Conservation (phyloP, 2,797 vertebrate species). For the Gymnocypris eckloni region DNA sequence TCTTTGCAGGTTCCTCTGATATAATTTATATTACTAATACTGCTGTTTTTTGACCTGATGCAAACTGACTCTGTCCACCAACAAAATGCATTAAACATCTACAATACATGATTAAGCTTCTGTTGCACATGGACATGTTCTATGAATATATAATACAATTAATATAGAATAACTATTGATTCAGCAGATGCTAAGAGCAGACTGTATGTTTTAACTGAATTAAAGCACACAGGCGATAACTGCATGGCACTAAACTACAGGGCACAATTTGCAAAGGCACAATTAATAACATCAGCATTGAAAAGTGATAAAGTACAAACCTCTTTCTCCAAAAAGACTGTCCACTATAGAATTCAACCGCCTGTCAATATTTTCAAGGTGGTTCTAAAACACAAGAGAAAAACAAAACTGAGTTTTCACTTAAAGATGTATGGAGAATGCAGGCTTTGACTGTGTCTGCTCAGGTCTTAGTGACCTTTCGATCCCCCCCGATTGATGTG, state of each 20-base stretch:
- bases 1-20: background rate
- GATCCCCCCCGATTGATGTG: background rate
- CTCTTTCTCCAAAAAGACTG: constrained; percentile 44
- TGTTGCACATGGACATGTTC: background rate
- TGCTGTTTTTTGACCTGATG: background rate
- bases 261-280: background rate
- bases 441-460: background rate
- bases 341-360: constrained; percentile 34
- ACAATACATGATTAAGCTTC: background rate
- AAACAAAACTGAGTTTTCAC: background rate
- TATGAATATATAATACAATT: background rate
- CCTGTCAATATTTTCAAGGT: constrained; percentile 17
- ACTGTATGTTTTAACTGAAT: background rate
- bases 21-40: background rate
- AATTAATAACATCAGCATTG: background rate
- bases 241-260: background rate
- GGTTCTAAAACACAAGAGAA: constrained; percentile 20
- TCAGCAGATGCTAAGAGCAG: background rate
- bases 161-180: background rate
- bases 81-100: background rate
- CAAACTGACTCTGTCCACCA: background rate
- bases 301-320: constrained; percentile 12
- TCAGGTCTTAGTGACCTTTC: constrained; percentile 20
- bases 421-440: background rate
- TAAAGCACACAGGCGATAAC: background rate